phyloP scores from a whole-genome alignment of 2,113 vertebrate genomes.

The Tupaia tana region DNA sequence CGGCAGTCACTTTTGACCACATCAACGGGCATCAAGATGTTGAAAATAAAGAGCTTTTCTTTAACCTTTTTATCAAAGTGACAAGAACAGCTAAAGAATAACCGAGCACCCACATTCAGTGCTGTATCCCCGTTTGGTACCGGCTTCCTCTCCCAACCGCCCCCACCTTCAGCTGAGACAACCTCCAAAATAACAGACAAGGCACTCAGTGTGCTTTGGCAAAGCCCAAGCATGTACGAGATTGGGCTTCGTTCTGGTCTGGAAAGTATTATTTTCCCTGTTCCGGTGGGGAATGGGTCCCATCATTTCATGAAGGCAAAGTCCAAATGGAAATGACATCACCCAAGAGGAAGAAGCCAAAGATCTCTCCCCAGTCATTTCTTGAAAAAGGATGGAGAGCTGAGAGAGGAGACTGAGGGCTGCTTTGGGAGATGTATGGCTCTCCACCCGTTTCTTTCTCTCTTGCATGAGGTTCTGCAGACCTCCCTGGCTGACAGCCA shows the following conservation, averaged over 20 bases:
- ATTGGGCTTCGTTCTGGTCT: background rate
- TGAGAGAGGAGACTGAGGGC: background rate
- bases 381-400: background rate
- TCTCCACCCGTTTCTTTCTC: background rate
- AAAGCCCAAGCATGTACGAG: background rate
- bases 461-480: background rate
- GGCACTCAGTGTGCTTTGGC: background rate
- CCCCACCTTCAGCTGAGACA: background rate
- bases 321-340: background rate
- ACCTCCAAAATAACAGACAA: background rate
- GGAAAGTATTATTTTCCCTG: background rate
- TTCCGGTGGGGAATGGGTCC: background rate
- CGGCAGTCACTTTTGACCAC: background rate
- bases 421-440: background rate
- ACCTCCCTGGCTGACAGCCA: background rate
- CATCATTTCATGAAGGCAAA: constrained; percentile 32
- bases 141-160: background rate
- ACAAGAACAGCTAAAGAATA: constrained; percentile 11
- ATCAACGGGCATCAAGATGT: background rate
- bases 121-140: background rate
- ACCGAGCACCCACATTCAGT: background rate
- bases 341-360: background rate
- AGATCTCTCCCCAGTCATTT: background rate
- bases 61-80: background rate
- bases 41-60: background rate